A percentile compares a stretch with the other conserved stretches of the same genome.
Conservation (phyloP, 2,113 vertebrate genomes). For the Rostratula benghalensis region DNA sequence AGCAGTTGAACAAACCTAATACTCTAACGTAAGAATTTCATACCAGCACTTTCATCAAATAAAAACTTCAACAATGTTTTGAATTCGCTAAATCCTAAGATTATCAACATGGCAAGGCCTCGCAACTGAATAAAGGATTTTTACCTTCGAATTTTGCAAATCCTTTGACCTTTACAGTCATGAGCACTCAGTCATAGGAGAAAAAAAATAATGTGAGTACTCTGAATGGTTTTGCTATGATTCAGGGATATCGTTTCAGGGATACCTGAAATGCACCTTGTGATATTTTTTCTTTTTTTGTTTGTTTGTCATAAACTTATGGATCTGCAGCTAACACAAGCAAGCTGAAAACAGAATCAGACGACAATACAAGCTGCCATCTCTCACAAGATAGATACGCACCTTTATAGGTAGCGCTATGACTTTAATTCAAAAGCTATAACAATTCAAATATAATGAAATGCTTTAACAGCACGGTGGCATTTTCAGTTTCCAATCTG, state of each 20-base stretch:
- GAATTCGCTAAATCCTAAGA: not conserved
- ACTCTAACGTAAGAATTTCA: not conserved
- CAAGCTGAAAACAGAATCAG: not conserved
- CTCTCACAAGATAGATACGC: not conserved
- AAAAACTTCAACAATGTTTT: not conserved
- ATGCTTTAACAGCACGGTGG: not conserved
- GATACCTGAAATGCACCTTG: not conserved
- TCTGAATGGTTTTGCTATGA: not conserved
- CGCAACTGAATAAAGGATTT: not conserved
- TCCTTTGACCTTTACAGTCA: not conserved
- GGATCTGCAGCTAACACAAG: not conserved
- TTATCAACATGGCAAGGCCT: not conserved
- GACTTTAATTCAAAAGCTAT: not conserved
- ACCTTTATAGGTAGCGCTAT: not conserved
- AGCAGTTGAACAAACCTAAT: not conserved
- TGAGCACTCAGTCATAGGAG: not conserved
- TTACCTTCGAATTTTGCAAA: not conserved
- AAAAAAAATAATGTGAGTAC: not conserved
- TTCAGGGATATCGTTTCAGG: not conserved
- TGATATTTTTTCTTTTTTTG: not conserved
- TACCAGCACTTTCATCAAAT: not conserved
- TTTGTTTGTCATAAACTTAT: not conserved
- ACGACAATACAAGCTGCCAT: not conserved
- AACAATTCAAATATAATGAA: slow-evolving; percentile 31
- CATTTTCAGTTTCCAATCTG: slow-evolving; percentile 15